Conservation (phyloP, 2,888 invertebrate genomes). For the Aphrophora alni region DNA sequence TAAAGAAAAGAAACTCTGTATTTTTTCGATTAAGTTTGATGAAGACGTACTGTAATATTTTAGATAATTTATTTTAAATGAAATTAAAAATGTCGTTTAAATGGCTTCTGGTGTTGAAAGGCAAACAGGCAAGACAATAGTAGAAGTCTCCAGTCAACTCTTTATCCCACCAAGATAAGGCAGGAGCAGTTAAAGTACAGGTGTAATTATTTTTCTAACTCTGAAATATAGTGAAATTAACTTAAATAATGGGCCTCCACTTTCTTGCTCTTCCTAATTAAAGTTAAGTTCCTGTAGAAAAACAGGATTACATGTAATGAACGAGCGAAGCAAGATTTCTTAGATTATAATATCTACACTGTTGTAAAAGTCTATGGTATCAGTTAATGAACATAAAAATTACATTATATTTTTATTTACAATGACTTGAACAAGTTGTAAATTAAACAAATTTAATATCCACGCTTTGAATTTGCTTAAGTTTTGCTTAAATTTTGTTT, state of each 20-base stretch:
- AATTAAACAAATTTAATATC: too few species aligned
- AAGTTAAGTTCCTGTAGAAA: background rate
- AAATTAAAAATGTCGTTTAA: background rate
- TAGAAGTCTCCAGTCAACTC: background rate
- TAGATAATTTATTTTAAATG: too few species aligned
- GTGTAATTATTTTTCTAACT: conserved; percentile 9
- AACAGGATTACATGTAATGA: background rate
- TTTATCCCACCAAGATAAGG: background rate
- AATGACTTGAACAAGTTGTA: too few species aligned
- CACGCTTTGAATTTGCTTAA: too few species aligned
- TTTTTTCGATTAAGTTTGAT: too few species aligned
- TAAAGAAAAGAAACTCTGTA: too few species aligned
- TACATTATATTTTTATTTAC: too few species aligned
- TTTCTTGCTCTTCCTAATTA: background rate
- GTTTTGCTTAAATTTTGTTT: too few species aligned
- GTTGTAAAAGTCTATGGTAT: too few species aligned
- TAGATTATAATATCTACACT: background rate
- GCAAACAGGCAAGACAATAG: background rate
- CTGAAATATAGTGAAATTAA: background rate
- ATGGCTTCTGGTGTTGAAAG: background rate
- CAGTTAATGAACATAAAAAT: too few species aligned
- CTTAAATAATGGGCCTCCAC: background rate
- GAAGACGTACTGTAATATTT: too few species aligned
- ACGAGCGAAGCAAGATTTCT: background rate
- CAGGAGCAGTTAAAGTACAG: background rate